phyloP scores from a whole-genome alignment of 2,797 vertebrate genomes.

The Platyrinchus mystaceus region DNA sequence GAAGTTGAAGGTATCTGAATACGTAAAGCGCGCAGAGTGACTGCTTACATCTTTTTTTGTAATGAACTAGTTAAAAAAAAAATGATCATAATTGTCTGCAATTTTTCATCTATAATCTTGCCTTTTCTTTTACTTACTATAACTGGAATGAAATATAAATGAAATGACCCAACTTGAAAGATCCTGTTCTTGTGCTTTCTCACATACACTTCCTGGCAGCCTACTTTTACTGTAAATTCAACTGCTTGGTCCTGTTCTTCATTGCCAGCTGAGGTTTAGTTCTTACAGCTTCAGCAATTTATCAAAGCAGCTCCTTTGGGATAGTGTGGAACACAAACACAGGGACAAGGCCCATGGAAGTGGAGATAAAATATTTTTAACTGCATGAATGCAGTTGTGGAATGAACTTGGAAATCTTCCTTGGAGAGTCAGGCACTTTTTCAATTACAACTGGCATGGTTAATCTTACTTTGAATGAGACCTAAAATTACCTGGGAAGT shows the following conservation, averaged over 20 bases:
- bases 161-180: background rate
- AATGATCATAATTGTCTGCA: background rate
- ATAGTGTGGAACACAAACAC: background rate
- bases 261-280: slow-evolving; percentile 21
- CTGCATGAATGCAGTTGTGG: background rate
- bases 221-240: background rate
- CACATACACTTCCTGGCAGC: background rate
- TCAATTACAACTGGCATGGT: background rate
- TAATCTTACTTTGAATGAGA: background rate
- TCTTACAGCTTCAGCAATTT: slow-evolving; percentile 43
- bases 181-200: background rate
- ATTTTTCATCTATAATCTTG: background rate
- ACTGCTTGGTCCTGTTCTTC: background rate
- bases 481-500: background rate
- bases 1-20: background rate
- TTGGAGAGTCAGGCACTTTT: background rate
- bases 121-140: background rate
- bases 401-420: slow-evolving; percentile 19
- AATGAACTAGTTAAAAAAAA: background rate
- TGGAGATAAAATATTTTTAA: slow-evolving; percentile 47
- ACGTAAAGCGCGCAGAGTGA: background rate
- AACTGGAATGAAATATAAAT: background rate
- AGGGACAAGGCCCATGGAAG: background rate
- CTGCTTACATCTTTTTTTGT: background rate
- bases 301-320: slow-evolving; percentile 17